Evolutionary conservation across 1,140 invertebrate genomes (phyloP).

Genomic region (Pseudoatta argentina): DNA sequence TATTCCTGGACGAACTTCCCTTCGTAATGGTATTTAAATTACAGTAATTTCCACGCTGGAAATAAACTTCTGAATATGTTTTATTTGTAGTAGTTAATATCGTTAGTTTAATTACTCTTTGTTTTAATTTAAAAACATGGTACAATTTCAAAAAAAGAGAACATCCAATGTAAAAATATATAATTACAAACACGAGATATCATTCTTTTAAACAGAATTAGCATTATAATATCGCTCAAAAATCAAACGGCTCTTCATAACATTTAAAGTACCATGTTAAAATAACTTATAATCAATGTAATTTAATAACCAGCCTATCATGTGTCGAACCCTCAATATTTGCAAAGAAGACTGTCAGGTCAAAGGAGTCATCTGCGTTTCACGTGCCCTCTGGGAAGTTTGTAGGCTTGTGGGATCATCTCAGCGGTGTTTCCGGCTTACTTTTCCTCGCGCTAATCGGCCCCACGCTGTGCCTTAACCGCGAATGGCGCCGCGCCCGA

Average conservation of each 20-base stretch:
- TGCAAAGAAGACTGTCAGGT: not conserved
- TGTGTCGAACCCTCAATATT: not conserved
- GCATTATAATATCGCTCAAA: not conserved
- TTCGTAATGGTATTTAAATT: constrained; percentile 15
- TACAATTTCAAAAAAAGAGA: not conserved
- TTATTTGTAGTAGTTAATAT: constrained; percentile 10
- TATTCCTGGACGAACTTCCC: not conserved
- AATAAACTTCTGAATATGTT: not conserved
- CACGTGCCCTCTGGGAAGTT: not conserved
- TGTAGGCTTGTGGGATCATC: not conserved
- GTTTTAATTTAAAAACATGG: not conserved
- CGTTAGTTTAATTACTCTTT: constrained; percentile 19
- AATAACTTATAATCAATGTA: not conserved
- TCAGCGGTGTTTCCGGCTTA: constrained; percentile 31
- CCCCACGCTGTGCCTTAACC: constrained; percentile 12
- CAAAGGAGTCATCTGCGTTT: not conserved
- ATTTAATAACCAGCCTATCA: not conserved
- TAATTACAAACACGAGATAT: not conserved
- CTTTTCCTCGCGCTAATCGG: constrained; percentile 36
- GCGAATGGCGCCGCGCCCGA: constrained; percentile 37
- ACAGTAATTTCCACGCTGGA: not conserved
- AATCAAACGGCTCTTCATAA: not conserved
- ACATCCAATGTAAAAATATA: not conserved
- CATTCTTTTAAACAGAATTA: not conserved
- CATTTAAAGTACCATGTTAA: not conserved